These are phyloP conservation scores for Salpingus planirostris DNA, from an alignment of 2,888 invertebrate genomes.

Conservation along the genomic window DNA sequence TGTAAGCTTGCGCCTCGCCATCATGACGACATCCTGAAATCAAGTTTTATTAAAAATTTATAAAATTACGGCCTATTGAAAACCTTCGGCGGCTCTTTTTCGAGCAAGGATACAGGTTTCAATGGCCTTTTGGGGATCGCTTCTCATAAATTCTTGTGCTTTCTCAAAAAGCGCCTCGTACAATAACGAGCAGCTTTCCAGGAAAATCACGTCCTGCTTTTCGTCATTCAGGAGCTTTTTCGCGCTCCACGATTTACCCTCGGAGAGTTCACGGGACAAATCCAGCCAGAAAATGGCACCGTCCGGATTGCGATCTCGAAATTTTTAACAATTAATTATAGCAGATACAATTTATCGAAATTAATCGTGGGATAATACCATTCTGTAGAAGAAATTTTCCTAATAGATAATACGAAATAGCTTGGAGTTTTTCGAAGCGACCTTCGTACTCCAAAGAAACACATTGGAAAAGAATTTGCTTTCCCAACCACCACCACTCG, in stretches of 20 bases:
- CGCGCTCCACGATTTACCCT: conserved; percentile 39
- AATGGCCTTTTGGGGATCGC: conserved; percentile 42
- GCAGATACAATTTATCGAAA: too few relatives aligned
- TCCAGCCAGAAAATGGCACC: conserved; percentile 25
- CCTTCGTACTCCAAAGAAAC: conserved; percentile 42
- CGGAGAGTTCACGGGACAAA: conserved; percentile 23
- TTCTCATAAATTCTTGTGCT: conserved; percentile 35
- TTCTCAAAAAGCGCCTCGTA: conserved; percentile 41
- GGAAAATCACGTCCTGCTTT: conserved; percentile 38
- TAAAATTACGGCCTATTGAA: too few relatives aligned
- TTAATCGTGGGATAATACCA: too few relatives aligned
- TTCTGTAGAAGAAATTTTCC: conserved; percentile 48
- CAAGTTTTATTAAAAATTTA: conserved; percentile 3
- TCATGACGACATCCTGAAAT: conserved; percentile 40
- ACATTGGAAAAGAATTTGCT: conserved; percentile 45
- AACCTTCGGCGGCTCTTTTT: conserved; percentile 48
- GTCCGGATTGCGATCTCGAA: conserved; percentile 24
- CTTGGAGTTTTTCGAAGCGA: conserved; percentile 41
- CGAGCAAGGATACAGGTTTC: conserved; percentile 45
- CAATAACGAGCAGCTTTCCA: conserved; percentile 42
- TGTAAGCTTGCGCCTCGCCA: conserved; percentile 46
- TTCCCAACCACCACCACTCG: conserved; percentile 49
- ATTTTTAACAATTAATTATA: too few relatives aligned
- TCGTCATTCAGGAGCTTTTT: conserved; percentile 22
- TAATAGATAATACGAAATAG: conserved; percentile 45